phyloP scores from a whole-genome alignment of 2,113 vertebrate genomes.

The Todiramphus saurophagus region DNA sequence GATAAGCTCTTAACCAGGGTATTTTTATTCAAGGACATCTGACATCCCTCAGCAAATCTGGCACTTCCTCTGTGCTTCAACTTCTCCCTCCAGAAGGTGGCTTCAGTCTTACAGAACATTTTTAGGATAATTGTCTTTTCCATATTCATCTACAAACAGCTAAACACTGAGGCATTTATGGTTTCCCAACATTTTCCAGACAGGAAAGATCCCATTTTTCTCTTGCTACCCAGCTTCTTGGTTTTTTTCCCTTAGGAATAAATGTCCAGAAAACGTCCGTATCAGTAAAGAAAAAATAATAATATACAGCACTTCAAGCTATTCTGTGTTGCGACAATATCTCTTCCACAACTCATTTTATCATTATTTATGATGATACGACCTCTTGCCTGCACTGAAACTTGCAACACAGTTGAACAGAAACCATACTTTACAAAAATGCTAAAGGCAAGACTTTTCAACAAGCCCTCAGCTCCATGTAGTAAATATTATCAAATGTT shows the following conservation, averaged over 20 bases:
- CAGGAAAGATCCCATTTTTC: background rate
- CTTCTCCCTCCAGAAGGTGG: background rate
- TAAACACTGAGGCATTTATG: background rate
- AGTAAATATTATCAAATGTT: background rate
- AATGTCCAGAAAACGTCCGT: background rate
- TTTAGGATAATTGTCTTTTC: background rate
- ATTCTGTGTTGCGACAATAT: no score
- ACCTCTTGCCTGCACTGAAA: background rate
- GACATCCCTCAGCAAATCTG: background rate
- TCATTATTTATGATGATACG: no score
- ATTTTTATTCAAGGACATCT: background rate
- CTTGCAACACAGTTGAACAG: background rate
- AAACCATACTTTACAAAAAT: background rate
- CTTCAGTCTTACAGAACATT: background rate
- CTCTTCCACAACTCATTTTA: background rate
- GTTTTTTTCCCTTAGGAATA: background rate
- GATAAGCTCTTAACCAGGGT: background rate
- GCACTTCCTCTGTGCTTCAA: background rate
- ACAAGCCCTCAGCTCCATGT: background rate
- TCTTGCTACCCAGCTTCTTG: background rate
- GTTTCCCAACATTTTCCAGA: background rate
- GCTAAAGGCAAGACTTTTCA: background rate
- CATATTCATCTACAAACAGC: fast-evolving
- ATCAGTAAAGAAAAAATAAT: background rate
- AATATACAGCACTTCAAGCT: background rate